These are phyloP conservation scores for Polyommatus iphigenia DNA, from an alignment of 2,888 invertebrate species.

Conservation along the genomic window DNA sequence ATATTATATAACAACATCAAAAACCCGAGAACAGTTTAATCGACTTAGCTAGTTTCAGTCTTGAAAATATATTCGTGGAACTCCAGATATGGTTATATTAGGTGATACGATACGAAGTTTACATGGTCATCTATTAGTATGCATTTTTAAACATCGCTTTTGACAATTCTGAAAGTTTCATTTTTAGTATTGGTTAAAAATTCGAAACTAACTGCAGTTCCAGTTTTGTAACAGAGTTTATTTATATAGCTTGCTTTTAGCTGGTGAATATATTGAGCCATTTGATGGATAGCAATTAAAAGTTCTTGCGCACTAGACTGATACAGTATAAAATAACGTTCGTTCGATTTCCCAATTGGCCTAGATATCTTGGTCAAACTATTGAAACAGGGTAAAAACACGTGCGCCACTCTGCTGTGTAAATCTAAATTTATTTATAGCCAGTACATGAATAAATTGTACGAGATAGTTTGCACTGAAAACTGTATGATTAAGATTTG, in stretches of 20 bases:
- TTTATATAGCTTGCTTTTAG: slow-evolving; percentile 19
- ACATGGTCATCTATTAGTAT: background rate
- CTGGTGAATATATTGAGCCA: slow-evolving; percentile 9
- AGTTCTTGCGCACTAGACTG: slow-evolving; percentile 16
- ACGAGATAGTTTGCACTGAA: background rate
- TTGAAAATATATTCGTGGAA: no score
- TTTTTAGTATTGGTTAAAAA: background rate
- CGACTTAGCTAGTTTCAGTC: no score
- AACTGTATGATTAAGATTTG: no score
- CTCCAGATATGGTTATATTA: no score
- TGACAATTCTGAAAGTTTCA: background rate
- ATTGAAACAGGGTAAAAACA: slow-evolving; percentile 10
- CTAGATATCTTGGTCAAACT: slow-evolving; percentile 22
- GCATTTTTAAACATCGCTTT: background rate
- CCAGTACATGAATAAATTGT: background rate
- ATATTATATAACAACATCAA: no score
- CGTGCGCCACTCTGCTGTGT: background rate
- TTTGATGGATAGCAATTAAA: slow-evolving; percentile 22
- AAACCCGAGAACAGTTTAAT: no score
- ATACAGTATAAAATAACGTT: slow-evolving; percentile 4
- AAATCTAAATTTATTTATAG: slow-evolving; percentile 7
- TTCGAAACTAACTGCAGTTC: background rate
- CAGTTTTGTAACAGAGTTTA: slow-evolving; percentile 1
- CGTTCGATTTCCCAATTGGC: slow-evolving; percentile 10
- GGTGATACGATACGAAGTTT: no score